These are phyloP conservation scores for Melieria picta DNA, from an alignment of 2,888 invertebrate genomes.

Conservation along the genomic window DNA sequence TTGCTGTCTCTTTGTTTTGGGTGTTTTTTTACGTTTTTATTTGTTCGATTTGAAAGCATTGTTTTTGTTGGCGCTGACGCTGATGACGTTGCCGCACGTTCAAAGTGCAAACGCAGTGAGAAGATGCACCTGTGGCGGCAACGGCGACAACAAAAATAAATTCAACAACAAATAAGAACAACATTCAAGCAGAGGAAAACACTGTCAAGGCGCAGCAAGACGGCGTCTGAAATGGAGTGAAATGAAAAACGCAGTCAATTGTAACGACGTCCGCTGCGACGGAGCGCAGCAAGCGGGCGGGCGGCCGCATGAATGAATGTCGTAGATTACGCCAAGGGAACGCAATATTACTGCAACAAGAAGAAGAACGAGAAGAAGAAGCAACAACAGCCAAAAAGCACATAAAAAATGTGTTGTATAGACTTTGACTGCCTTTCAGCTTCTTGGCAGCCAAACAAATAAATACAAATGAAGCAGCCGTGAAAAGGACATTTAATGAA, in stretches of 20 bases:
- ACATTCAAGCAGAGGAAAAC: conserved; percentile 6
- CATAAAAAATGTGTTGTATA: too few relatives aligned
- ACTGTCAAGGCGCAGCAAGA: conserved; percentile 8
- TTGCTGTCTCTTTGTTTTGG: too few relatives aligned
- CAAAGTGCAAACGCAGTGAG: neutral
- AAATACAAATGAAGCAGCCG: too few relatives aligned
- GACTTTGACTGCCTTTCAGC: too few relatives aligned
- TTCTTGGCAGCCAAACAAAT: too few relatives aligned
- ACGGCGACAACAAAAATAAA: conserved; percentile 5
- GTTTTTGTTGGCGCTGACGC: too few relatives aligned
- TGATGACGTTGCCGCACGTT: neutral
- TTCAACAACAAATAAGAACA: conserved; percentile 3
- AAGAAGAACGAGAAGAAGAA: neutral
- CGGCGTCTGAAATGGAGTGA: conserved; percentile 22
- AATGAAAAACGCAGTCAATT: conserved; percentile 17
- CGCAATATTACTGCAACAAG: conserved; percentile 11
- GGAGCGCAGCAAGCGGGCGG: neutral
- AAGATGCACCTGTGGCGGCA: conserved; percentile 9
- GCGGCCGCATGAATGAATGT: neutral
- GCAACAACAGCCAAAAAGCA: too few relatives aligned
- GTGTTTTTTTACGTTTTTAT: too few relatives aligned
- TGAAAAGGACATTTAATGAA: too few relatives aligned
- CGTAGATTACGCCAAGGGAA: neutral
- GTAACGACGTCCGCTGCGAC: neutral
- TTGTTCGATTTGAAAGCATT: too few relatives aligned